These are phyloP conservation scores for Nemoura dubitans DNA, from an alignment of 2,888 invertebrate genomes.

Conservation along the genomic window DNA sequence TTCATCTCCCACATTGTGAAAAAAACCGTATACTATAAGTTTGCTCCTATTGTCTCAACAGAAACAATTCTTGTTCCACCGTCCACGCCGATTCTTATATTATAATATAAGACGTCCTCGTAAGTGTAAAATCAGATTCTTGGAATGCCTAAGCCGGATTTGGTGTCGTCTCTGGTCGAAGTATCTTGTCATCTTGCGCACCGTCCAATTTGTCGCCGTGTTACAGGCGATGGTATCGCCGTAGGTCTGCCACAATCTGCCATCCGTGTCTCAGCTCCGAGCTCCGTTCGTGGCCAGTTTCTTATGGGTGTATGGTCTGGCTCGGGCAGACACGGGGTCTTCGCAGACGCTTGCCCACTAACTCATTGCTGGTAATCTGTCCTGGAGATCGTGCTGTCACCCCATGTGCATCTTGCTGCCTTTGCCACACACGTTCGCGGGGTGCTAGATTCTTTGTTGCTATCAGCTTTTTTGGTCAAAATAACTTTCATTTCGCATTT, in stretches of 20 bases:
- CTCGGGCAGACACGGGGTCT: not conserved
- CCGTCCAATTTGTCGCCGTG: constrained; percentile 36
- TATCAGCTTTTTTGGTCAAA: not conserved
- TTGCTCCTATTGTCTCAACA: not conserved
- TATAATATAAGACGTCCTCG: not conserved
- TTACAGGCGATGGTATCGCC: constrained; percentile 30
- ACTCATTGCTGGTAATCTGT: not conserved
- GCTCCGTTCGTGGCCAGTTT: not conserved
- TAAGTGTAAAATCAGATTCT: constrained; percentile 12
- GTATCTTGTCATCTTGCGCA: constrained; percentile 24
- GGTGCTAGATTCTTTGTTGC: not conserved
- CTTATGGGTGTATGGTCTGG: not conserved
- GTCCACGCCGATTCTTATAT: not conserved
- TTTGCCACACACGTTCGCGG: not conserved
- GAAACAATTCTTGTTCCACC: not conserved
- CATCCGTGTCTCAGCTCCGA: not conserved
- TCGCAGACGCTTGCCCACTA: not conserved
- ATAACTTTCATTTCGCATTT: not conserved
- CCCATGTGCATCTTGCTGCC: not conserved
- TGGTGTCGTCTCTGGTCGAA: not conserved
- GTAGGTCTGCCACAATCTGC: constrained; percentile 4
- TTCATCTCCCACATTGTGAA: not conserved
- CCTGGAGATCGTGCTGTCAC: not conserved
- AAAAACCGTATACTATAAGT: not conserved
- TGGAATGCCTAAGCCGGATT: constrained; percentile 12